Evolutionary conservation across 2,797 vertebrate species (phyloP), one percentile per base, ranked within the genome.

Genomic region (Propithecus deckenii): DNA sequence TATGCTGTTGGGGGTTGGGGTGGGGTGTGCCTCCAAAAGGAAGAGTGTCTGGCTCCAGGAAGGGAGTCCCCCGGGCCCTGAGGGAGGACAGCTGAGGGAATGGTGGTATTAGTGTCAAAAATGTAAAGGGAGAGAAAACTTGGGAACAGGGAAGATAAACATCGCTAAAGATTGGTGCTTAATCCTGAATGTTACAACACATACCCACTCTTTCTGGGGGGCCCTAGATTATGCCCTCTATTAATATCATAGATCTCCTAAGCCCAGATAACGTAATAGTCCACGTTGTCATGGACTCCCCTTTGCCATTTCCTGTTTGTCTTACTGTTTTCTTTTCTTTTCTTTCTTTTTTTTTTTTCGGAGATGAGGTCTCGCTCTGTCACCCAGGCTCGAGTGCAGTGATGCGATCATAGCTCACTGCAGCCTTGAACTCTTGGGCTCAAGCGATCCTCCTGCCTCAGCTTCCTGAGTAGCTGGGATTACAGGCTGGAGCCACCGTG

Each of bases 401-500:
- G 32, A 32, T n/a, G 32, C 15, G 4, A 65, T 65, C 63, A 65
- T n/a, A n/a, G 63, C 32, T 65, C 32, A 65, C 7, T 8, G 15
- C 32, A 65, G 17, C 63, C 63, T 9, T 32, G 32, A 65, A n/a
- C 63, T 65, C 32, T 7, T 65, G 63, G 32, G 63, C 7, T n/a
- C 63, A 17, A 65, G 63, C 3, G 15, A 65, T 18, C 32, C 32
- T 65, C 63, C 63, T 65, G 63, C 32, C 63, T 65, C 63, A 65
- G 14, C 32, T 8, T 65, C 63, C 63, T 18, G 32, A 65, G 63
- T 65, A 65, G 63, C 63, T n/a, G 15, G 7, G 32, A 65, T 7
- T 18, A n/a, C 32, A n/a, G 15, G 32, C 32, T 65, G 0, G 1
- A n/a, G 32, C 15, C 7, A n/a, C 63, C 7, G 3, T 4, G 32